phyloP scores from a whole-genome alignment of 2,797 vertebrate genomes.

The Sebastolobus altivelis region DNA sequence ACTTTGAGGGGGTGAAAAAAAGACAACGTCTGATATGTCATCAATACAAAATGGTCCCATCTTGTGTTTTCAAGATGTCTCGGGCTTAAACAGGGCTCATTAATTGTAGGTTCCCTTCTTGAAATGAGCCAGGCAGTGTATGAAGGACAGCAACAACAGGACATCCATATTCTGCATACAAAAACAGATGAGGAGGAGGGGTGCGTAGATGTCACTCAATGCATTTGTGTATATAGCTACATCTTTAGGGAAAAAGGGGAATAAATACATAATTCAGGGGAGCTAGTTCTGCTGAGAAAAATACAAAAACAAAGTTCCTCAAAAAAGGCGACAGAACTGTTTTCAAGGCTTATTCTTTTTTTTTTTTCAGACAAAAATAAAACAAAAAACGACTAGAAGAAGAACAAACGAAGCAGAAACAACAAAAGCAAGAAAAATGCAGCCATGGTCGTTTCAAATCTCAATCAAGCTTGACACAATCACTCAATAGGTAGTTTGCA shows the following conservation, averaged over 20 bases:
- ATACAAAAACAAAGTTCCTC: constrained; percentile 89
- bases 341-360: constrained; percentile 83
- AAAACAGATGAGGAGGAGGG: constrained; percentile 85
- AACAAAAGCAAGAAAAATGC: constrained; percentile 95
- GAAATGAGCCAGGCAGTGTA: constrained; percentile 92
- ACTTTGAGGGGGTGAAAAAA: constrained; percentile 87
- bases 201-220: constrained; percentile 87
- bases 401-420: constrained; percentile 90
- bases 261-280: constrained; percentile 85
- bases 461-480: constrained; percentile 96
- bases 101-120: constrained; percentile 86
- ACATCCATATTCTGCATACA: constrained; percentile 89
- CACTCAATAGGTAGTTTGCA: constrained; percentile 98
- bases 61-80: constrained; percentile 95
- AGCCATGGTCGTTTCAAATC: constrained; percentile 95
- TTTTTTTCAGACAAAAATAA: constrained; percentile 86
- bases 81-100: constrained; percentile 84
- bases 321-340: constrained; percentile 85
- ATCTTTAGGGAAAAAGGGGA: constrained; percentile 83
- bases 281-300: constrained; percentile 87
- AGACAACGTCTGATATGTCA: constrained; percentile 90
- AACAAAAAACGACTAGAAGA: constrained; percentile 87
- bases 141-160: constrained; percentile 92
- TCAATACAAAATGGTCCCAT: constrained; percentile 93
- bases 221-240: constrained; percentile 88